phyloP scores from a whole-genome alignment of 2,797 vertebrate genomes.

The Enteromius thamalakanensis region DNA sequence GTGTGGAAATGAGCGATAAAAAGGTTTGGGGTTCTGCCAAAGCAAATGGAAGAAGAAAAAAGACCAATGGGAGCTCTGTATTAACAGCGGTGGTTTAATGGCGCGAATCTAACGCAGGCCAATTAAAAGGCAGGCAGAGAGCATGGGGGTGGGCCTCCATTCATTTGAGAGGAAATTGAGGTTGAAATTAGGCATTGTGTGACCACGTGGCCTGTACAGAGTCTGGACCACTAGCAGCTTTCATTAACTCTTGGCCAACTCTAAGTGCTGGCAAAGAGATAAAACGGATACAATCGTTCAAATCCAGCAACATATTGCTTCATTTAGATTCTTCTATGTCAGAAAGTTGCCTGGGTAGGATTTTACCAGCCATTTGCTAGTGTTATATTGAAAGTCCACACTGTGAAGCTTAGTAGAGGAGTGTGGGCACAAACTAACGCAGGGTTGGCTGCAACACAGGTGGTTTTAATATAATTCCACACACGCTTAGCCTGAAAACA shows the following conservation, averaged over 20 bases:
- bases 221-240: conserved; percentile 69
- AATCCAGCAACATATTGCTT: neutral
- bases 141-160: conserved; percentile 72
- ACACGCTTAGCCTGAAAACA: neutral
- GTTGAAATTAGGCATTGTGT: conserved; percentile 81
- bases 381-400: neutral
- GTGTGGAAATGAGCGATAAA: conserved; percentile 55
- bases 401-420: neutral
- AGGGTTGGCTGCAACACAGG: neutral
- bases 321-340: neutral
- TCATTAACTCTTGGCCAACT: conserved; percentile 55
- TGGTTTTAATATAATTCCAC: neutral
- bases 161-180: conserved; percentile 83
- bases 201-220: conserved; percentile 74
- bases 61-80: conserved; percentile 48
- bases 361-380: neutral
- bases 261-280: conserved; percentile 54
- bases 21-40: conserved; percentile 57
- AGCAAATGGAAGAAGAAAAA: conserved; percentile 56
- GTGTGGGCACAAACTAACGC: neutral
- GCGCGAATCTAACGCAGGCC: conserved; percentile 77
- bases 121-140: conserved; percentile 77
- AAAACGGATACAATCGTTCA: conserved; percentile 28
- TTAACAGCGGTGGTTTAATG: conserved; percentile 81
- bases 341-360: neutral